Conservation (phyloP, 2,113 vertebrate species). For the Grantiella picta region DNA sequence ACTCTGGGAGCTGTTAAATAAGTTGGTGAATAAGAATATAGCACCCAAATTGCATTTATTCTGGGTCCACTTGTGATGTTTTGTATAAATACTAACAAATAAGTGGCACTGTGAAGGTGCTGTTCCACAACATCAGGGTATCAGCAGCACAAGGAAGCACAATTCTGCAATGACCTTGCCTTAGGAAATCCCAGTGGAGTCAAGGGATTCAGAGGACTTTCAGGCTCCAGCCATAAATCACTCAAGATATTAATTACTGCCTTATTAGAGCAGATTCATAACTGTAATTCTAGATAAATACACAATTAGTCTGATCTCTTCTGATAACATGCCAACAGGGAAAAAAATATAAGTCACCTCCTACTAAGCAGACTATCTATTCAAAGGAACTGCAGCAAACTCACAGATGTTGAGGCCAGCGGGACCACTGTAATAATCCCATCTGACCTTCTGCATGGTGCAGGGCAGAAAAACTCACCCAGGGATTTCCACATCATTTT, state of each 20-base stretch:
- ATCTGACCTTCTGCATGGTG: background rate
- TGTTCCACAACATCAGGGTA: background rate
- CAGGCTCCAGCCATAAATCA: constrained; percentile 26
- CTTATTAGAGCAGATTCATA: constrained; percentile 52
- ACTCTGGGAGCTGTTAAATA: background rate
- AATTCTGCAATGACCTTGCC: background rate
- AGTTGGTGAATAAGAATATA: background rate
- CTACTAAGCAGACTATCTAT: background rate
- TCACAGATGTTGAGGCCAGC: background rate
- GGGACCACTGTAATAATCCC: background rate
- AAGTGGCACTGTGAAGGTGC: fast-evolving
- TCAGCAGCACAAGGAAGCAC: background rate
- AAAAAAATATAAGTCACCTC: background rate
- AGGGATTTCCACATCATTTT: background rate
- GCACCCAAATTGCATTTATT: background rate
- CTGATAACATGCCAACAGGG: constrained; percentile 2
- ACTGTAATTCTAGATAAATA: constrained; percentile 52
- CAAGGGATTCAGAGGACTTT: constrained; percentile 6
- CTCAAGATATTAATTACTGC: constrained; percentile 32
- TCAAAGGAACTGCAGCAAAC: background rate
- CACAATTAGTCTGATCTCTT: constrained; percentile 40
- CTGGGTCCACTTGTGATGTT: background rate
- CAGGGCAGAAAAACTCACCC: background rate
- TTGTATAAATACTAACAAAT: background rate
- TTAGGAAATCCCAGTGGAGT: background rate